Evolutionary conservation across 1,140 invertebrate genomes (phyloP).

Genomic region (Bursaphelenchus mucronatus): DNA sequence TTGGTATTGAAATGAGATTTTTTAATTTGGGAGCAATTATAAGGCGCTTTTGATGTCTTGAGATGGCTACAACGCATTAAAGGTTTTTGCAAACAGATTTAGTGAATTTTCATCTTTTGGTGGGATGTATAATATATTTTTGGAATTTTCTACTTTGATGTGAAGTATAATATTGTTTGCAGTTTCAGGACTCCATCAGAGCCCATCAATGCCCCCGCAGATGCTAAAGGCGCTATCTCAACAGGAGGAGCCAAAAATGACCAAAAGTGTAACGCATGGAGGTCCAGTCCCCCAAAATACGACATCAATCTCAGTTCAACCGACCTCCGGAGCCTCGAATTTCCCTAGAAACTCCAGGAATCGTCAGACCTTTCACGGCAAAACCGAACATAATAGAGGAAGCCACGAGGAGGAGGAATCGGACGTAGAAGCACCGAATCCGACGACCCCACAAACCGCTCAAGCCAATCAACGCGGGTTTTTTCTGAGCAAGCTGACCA

Average conservation of each 20-base stretch:
- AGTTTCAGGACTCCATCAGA: conserved; percentile 41
- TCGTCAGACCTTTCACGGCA: conserved; percentile 60
- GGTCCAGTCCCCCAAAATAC: conserved; percentile 23
- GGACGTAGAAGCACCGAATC: conserved; percentile 35
- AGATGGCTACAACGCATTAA: too few relatives aligned
- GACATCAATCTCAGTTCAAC: conserved; percentile 62
- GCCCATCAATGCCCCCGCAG: conserved; percentile 55
- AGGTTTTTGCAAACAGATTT: too few relatives aligned
- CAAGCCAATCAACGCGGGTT: conserved; percentile 39
- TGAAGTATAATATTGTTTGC: too few relatives aligned
- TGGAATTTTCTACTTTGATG: too few relatives aligned
- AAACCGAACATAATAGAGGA: conserved; percentile 58
- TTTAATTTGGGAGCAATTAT: too few relatives aligned
- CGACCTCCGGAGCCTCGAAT: conserved; percentile 42
- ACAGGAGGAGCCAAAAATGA: conserved; percentile 43
- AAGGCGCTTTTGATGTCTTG: too few relatives aligned
- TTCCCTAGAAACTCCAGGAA: conserved; percentile 58
- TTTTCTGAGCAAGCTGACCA: conserved; percentile 58
- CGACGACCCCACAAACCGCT: conserved; percentile 17
- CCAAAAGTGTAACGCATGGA: conserved; percentile 30
- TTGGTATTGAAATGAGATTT: too few relatives aligned
- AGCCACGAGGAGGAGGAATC: conserved; percentile 45
- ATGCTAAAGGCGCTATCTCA: conserved; percentile 44
- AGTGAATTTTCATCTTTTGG: too few relatives aligned
- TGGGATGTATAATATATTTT: too few relatives aligned